These are phyloP conservation scores for Grammomys dolichurus DNA, from an alignment of 2,113 vertebrate genomes.

Conservation along the genomic window DNA sequence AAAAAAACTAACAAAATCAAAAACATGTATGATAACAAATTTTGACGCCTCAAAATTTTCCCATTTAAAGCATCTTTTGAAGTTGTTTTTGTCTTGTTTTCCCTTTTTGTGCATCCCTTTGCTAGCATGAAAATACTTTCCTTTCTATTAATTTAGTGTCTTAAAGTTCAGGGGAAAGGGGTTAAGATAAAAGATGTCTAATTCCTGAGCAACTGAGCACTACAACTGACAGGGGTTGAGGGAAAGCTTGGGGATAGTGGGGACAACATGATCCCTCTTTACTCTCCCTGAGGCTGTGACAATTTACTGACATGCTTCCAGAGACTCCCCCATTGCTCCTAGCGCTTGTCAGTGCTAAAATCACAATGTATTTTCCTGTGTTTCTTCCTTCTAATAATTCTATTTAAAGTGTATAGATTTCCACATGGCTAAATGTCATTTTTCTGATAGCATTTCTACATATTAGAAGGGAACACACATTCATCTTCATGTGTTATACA, in stretches of 20 bases:
- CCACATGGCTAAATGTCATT: background rate
- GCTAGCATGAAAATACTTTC: background rate
- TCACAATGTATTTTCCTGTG: background rate
- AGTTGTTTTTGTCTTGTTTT: background rate
- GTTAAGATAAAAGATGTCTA: background rate
- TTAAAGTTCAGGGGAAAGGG: conserved; percentile 29
- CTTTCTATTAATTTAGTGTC: background rate
- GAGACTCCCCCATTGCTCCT: too few relatives aligned
- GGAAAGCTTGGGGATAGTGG: too few relatives aligned
- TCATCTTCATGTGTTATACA: background rate
- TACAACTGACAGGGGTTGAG: background rate
- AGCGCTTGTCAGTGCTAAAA: background rate
- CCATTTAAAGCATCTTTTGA: background rate
- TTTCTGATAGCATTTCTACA: background rate
- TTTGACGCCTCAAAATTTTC: background rate
- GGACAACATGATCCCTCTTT: background rate
- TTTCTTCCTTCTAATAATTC: background rate
- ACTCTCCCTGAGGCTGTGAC: background rate
- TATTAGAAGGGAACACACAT: background rate
- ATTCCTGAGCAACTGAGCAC: background rate
- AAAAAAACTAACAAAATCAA: too few relatives aligned
- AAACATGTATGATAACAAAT: background rate
- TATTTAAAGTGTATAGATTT: background rate
- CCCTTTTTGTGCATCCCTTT: background rate
- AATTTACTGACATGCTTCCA: background rate